Evolutionary conservation across 2,888 invertebrate species (phyloP).

Genomic region (Horisme vitalbata): DNA sequence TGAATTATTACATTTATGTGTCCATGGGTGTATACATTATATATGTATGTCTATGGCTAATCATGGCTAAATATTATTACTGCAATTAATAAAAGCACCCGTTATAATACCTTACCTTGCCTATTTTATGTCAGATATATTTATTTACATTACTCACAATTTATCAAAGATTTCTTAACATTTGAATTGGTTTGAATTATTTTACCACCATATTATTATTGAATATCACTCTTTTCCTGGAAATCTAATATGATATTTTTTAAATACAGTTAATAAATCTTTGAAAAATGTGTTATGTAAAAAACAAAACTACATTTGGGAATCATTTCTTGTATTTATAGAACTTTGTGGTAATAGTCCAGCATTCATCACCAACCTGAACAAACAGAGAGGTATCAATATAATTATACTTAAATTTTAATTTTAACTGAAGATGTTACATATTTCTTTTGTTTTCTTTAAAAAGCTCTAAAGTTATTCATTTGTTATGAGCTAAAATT

Average conservation of each 20-base stretch:
- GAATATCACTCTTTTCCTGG: too few relatives aligned
- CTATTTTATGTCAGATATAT: too few relatives aligned
- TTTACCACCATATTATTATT: conserved; percentile 10
- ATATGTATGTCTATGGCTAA: too few relatives aligned
- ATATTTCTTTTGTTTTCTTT: conserved; percentile 31
- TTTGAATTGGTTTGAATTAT: neutral
- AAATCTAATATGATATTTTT: too few relatives aligned
- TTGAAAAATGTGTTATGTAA: conserved; percentile 56
- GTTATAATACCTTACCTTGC: neutral
- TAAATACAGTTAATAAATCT: conserved; percentile 46
- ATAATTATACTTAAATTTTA: conserved; percentile 75
- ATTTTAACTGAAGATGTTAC: conserved; percentile 44
- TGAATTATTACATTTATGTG: too few relatives aligned
- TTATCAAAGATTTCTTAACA: conserved; percentile 51
- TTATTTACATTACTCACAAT: conserved; percentile 7
- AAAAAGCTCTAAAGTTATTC: conserved; percentile 36
- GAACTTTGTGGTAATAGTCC: conserved; percentile 85
- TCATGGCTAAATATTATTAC: too few relatives aligned
- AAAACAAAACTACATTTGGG: conserved; percentile 79
- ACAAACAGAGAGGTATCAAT: conserved; percentile 82
- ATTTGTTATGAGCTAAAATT: conserved; percentile 19
- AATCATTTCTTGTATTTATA: conserved; percentile 84
- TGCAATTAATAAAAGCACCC: too few relatives aligned
- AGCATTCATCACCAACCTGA: conserved; percentile 84
- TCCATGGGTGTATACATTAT: too few relatives aligned